phyloP scores from a whole-genome alignment of 1,140 invertebrate genomes.

The Anadara kagoshimensis region DNA sequence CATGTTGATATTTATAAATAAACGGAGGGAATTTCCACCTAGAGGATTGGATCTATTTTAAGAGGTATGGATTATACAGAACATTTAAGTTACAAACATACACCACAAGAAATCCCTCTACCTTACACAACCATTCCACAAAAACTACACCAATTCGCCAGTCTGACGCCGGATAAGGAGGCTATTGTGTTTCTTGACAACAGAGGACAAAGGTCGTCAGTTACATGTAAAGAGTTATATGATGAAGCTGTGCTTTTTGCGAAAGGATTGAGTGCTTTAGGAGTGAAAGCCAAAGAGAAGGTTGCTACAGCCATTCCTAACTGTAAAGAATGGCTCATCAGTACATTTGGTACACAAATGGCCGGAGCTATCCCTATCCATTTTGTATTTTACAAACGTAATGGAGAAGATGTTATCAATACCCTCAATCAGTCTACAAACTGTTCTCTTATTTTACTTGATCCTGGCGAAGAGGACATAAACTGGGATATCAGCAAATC shows the following conservation, averaged over 20 bases:
- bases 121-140: constrained; percentile 7
- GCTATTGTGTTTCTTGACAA: constrained; percentile 8
- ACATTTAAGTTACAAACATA: constrained; percentile 4
- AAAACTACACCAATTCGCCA: background rate
- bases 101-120: background rate
- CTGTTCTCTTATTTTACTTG: background rate
- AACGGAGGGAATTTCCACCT: no score
- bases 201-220: background rate
- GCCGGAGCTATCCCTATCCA: background rate
- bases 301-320: constrained; percentile 2
- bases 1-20: no score
- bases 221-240: constrained; percentile 11
- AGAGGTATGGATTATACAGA: no score
- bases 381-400: background rate
- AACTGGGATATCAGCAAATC: background rate
- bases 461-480: background rate
- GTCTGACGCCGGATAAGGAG: background rate
- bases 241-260: constrained; percentile 5
- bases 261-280: constrained; percentile 2
- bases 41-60: no score
- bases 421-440: background rate
- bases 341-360: constrained; percentile 8
- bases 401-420: background rate
- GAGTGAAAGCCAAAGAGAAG: background rate
- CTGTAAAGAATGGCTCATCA: background rate